A percentile compares a stretch with the other conserved stretches of the same genome.
Conservation (phyloP, 2,797 vertebrate species). For the Brotula barbata region DNA sequence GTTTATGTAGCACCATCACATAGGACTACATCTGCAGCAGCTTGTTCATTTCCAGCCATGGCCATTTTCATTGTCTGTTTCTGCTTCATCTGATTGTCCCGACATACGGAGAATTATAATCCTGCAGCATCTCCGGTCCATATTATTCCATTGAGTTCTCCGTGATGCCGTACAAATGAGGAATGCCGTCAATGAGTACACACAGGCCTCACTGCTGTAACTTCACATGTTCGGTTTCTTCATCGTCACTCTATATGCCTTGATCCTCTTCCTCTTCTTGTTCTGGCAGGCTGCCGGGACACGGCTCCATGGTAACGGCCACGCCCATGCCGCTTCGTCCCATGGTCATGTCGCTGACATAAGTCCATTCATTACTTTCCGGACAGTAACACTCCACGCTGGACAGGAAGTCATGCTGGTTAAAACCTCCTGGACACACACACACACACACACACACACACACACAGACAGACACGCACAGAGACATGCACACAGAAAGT, state of each 20-base stretch:
- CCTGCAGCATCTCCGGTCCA: neutral
- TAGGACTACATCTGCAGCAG: conserved; percentile 30
- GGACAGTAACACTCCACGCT: conserved; percentile 82
- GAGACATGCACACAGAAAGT: no score
- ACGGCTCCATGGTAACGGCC: conserved; percentile 87
- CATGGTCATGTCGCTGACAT: conserved; percentile 74
- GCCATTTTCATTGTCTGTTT: conserved; percentile 7
- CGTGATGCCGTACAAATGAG: neutral
- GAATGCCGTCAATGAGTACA: no score
- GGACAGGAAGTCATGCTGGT: conserved; percentile 81
- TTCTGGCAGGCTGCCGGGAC: conserved; percentile 76
- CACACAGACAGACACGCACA: neutral
- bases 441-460: conserved; percentile 10
- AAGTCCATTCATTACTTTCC: conserved; percentile 77
- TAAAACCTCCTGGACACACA: conserved; percentile 79
- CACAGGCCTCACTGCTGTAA: conserved; percentile 10
- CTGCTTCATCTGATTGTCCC: neutral
- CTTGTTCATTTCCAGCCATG: conserved; percentile 22
- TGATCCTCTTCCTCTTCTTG: conserved; percentile 65
- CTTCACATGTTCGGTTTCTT: neutral
- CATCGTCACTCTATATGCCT: conserved; percentile 20
- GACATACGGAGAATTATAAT: conserved; percentile 11
- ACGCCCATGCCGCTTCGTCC: conserved; percentile 84
- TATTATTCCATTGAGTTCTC: neutral
- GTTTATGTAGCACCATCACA: conserved; percentile 30